A percentile compares a stretch with the other conserved stretches of the same genome.
Evolutionary conservation across 2,797 vertebrate species (phyloP).

Genomic region (Remorina albescens): DNA sequence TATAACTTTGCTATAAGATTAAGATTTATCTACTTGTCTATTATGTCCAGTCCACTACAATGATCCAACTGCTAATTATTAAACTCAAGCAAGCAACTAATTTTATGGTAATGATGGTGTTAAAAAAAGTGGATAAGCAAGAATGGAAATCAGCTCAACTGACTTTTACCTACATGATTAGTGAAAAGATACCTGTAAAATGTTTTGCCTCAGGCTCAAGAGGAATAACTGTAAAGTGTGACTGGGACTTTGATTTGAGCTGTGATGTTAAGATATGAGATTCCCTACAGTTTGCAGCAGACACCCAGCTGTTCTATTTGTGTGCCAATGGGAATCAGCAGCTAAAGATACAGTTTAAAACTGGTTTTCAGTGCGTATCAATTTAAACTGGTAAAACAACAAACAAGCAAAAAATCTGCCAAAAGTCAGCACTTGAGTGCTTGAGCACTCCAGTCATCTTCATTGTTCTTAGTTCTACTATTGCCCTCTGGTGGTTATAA

Average conservation of each 20-base stretch:
- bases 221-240: slow-evolving; percentile 46
- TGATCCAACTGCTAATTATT: not conserved
- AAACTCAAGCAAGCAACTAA: not conserved
- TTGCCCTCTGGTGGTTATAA: slow-evolving; percentile 64
- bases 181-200: slow-evolving; percentile 28
- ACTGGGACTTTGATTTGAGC: slow-evolving; percentile 43
- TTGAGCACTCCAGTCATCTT: not conserved
- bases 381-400: not conserved
- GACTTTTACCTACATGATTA: not conserved
- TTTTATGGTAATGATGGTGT: slow-evolving; percentile 21
- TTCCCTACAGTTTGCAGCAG: slow-evolving; percentile 7
- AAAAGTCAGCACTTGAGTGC: not conserved
- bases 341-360: not conserved
- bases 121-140: not conserved
- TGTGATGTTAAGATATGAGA: slow-evolving; percentile 44
- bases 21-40: not conserved
- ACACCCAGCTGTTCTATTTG: slow-evolving; percentile 35
- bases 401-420: not conserved
- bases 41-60: not conserved
- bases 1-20: not conserved
- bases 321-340: not conserved
- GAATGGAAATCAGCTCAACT: slow-evolving; percentile 12
- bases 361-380: not conserved
- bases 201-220: slow-evolving; percentile 28
- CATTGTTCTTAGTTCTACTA: slow-evolving; percentile 38